phyloP scores from a whole-genome alignment of 2,113 vertebrate species.

The Hiodon alosoides region DNA sequence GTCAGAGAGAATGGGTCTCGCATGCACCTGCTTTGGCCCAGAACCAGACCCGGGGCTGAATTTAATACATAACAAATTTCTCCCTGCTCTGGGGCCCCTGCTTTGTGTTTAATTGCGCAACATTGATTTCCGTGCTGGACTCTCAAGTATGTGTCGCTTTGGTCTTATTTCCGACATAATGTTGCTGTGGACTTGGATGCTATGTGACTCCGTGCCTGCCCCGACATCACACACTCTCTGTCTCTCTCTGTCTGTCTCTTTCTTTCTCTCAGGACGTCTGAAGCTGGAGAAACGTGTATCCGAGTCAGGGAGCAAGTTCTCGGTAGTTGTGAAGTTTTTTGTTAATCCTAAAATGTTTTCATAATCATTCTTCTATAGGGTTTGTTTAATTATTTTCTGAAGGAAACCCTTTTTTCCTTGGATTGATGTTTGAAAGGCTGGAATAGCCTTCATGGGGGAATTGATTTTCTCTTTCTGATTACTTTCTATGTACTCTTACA shows the following conservation, averaged over 20 bases:
- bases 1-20: slow-evolving; percentile 47
- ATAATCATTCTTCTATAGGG: slow-evolving; percentile 15
- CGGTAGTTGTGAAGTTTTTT: not conserved
- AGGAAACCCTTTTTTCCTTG: slow-evolving; percentile 1
- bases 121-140: slow-evolving; percentile 62
- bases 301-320: not conserved
- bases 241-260: not conserved
- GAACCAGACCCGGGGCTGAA: slow-evolving; percentile 45
- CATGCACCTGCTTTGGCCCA: slow-evolving; percentile 36
- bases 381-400: slow-evolving; percentile 17
- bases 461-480: not conserved
- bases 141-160: slow-evolving; percentile 34
- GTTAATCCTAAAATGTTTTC: not conserved
- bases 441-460: slow-evolving; percentile 6
- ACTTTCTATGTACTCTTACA: slow-evolving; percentile 10
- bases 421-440: slow-evolving; percentile 8
- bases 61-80: slow-evolving; percentile 65
- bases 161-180: slow-evolving; percentile 63
- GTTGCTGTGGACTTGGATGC: slow-evolving; percentile 51
- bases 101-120: slow-evolving; percentile 64
- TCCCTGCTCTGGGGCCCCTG: slow-evolving; percentile 51
- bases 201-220: slow-evolving; percentile 47
- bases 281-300: not conserved
- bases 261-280: not conserved
- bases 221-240: slow-evolving; percentile 9